These are phyloP conservation scores for Solen grandis DNA, from an alignment of 1,140 invertebrate genomes.

Conservation along the genomic window DNA sequence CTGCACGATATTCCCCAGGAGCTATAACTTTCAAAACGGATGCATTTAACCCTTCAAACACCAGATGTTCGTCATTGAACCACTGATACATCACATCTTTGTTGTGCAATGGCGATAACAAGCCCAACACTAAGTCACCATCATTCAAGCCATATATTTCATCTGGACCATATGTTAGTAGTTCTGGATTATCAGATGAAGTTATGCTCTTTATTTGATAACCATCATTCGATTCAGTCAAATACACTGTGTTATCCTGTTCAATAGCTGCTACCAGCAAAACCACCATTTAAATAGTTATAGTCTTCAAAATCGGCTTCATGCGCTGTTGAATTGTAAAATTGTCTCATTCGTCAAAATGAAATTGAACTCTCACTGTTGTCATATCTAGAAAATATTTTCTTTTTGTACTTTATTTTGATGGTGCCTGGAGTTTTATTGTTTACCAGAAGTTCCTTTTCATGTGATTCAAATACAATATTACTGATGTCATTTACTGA, in stretches of 20 bases:
- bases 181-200: not conserved
- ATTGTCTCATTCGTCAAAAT: not conserved
- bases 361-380: not conserved
- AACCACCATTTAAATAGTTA: not conserved
- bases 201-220: not conserved
- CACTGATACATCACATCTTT: constrained; percentile 17
- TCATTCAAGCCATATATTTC: constrained; percentile 5
- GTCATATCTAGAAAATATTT: constrained; percentile 2
- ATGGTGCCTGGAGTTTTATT: not conserved
- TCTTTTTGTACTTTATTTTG: constrained; percentile 1
- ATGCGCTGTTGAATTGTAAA: constrained; percentile 5
- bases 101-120: constrained; percentile 18
- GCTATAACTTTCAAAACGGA: constrained; percentile 20
- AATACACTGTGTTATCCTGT: not conserved
- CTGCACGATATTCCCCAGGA: not conserved
- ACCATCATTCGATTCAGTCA: constrained; percentile 1
- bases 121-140: constrained; percentile 7
- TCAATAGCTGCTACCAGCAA: not conserved
- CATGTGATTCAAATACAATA: not conserved
- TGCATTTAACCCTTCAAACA: constrained; percentile 25
- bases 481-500: not conserved
- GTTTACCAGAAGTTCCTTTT: not conserved
- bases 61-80: constrained; percentile 2
- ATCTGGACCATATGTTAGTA: no score
- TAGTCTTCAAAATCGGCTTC: not conserved